phyloP scores from a whole-genome alignment of 2,113 vertebrate species.

The Oncorhynchus tshawytscha region DNA sequence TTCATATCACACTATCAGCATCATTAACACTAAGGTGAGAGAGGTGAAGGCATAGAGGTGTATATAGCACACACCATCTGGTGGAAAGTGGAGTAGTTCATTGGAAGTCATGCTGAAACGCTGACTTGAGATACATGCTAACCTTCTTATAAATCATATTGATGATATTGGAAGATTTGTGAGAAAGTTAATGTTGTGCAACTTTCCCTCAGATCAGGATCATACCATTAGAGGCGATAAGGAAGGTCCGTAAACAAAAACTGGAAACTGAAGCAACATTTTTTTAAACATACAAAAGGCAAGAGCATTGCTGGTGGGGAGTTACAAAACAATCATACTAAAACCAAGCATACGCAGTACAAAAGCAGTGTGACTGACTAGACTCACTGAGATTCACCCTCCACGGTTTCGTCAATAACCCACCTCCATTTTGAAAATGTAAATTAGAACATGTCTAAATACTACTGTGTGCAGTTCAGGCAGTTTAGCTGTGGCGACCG shows the following conservation, averaged over 20 bases:
- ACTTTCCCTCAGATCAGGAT: slow-evolving; percentile 4
- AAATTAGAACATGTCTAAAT: neutral
- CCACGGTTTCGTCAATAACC: slow-evolving; percentile 1
- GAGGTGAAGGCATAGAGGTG: slow-evolving; percentile 67
- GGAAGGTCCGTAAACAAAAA: slow-evolving; percentile 6
- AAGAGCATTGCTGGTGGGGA: slow-evolving; percentile 16
- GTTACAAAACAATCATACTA: slow-evolving; percentile 15
- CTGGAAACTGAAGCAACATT: neutral
- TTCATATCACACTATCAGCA: neutral
- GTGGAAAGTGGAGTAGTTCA: slow-evolving; percentile 12
- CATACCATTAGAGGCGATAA: neutral
- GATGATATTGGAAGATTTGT: neutral
- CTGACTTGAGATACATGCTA: slow-evolving; percentile 13
- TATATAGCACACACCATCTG: slow-evolving; percentile 48
- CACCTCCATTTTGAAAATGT: slow-evolving; percentile 19
- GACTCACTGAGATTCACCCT: slow-evolving; percentile 8
- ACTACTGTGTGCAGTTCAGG: neutral
- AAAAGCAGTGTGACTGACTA: slow-evolving; percentile 21
- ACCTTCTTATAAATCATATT: neutral
- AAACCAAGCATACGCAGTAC: slow-evolving; percentile 16
- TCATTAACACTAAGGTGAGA: slow-evolving; percentile 18
- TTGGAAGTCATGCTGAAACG: neutral
- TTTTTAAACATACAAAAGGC: neutral
- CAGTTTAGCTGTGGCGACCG: slow-evolving; percentile 85
- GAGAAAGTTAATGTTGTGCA: neutral